Evolutionary conservation across 2,113 vertebrate species (phyloP).

Genomic region (Hippocampus abdominalis): DNA sequence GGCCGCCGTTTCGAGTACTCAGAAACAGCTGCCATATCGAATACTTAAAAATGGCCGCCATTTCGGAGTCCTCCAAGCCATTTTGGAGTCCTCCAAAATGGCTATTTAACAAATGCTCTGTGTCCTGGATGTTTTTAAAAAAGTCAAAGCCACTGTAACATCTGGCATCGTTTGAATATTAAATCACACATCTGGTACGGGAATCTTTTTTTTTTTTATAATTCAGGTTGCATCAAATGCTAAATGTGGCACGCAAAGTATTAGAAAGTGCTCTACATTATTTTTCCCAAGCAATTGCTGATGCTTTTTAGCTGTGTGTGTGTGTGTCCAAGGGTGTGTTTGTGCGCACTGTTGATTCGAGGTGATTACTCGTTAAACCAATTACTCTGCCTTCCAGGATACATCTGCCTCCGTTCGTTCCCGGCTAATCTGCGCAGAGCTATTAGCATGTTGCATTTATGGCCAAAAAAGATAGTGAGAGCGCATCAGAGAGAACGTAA

Average conservation of each 20-base stretch:
- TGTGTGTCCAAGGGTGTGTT: too few species aligned
- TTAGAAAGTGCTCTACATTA: neutral
- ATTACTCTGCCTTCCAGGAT: constrained; percentile 32
- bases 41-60: too few species aligned
- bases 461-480: neutral
- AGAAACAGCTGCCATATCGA: too few species aligned
- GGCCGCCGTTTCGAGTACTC: too few species aligned
- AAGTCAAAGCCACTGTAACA: too few species aligned
- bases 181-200: too few species aligned
- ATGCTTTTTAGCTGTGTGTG: neutral
- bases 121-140: too few species aligned
- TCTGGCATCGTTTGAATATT: too few species aligned
- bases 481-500: neutral
- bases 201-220: too few species aligned
- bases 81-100: too few species aligned
- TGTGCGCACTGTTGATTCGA: constrained; percentile 16
- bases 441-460: neutral
- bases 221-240: neutral
- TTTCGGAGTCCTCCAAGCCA: too few species aligned
- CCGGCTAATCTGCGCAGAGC: constrained; percentile 2
- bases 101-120: too few species aligned
- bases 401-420: constrained; percentile 35
- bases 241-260: neutral
- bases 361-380: constrained; percentile 14
- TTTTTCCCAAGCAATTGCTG: neutral